phyloP scores from a whole-genome alignment of 2,888 invertebrate genomes.

The Zonitis immaculata region DNA sequence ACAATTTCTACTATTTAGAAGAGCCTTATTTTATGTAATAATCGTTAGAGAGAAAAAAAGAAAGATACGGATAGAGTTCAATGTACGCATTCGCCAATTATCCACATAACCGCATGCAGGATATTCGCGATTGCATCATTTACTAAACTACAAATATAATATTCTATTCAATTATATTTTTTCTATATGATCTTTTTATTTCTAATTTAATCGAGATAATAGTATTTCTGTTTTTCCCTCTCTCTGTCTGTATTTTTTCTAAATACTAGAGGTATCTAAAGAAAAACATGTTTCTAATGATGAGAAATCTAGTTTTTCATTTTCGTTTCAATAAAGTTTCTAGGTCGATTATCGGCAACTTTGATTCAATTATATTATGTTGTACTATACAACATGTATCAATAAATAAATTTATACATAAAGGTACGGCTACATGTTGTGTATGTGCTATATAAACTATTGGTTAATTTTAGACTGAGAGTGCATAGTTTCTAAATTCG shows the following conservation, averaged over 20 bases:
- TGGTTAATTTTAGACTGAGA: constrained; percentile 1
- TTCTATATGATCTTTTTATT: not conserved
- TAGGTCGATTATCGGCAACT: constrained; percentile 12
- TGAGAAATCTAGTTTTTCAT: not conserved
- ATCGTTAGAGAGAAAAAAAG: no score
- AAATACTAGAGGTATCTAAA: not conserved
- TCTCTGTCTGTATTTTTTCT: no score
- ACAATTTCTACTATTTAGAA: not conserved
- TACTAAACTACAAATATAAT: not conserved
- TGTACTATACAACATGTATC: no score
- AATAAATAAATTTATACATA: not conserved
- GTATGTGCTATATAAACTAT: no score
- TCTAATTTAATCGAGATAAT: no score
- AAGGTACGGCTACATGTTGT: no score
- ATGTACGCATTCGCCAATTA: not conserved
- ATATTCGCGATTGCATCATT: not conserved
- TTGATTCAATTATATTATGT: no score
- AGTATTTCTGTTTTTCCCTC: no score
- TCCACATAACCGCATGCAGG: not conserved
- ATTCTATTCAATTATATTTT: not conserved
- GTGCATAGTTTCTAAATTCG: constrained; percentile 8
- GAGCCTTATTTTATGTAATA: not conserved
- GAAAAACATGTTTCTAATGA: not conserved
- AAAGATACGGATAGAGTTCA: not conserved
- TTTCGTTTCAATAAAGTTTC: not conserved